Base-by-base conservation (phyloP, 2,797 vertebrate genomes). In the Hemitrygon akajei region DNA sequence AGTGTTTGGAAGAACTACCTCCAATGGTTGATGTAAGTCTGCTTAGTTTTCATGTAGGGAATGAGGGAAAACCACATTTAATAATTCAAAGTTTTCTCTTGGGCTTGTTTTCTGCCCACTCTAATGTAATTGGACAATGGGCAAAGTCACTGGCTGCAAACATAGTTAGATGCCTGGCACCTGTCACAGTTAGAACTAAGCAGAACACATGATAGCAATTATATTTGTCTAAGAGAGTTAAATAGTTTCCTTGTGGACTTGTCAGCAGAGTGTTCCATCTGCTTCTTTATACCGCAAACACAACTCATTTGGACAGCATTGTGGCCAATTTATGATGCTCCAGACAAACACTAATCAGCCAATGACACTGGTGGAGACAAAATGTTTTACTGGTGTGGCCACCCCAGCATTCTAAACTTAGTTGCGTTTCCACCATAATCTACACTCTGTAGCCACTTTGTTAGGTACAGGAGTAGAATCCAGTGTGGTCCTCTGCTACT, bases 71-170 rank as follows among this genome's bases (percentile, higher is more conserved):
- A 76, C 73, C 73, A 91, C 71, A 89, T 77, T 77, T 76, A 94
- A 89, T 91, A 94, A 91, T 76, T 34, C 69, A 87, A 60, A 27
- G 47, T 11, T 93, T 93, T 93, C 56, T 77, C 73, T 56, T 20
- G 16, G 66, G 66, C n/a, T 73, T 93, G 37, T 25, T 34, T 40
- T 77, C 27, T 27, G 89, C 76, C 91, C n/a, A 89, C 34, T 77
- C 63, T 94, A 94, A 94, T 94, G 12, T 89, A 77, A 87, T 63
- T 91, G 93, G 93, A 94, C 93, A 94, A 91, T 76, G 66, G 82
- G 93, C 56, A 27, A 47, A 27, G 27, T 40, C 56, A 71, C 34
- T 73, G 91, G 69, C 40, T 73, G 47, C 18, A 79, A 58, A 25
- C 66, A 47, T 16, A 27, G 89, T 56, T 87, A 3, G 56, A 93